Conservation (phyloP, 2,888 invertebrate species). For the Pammene aurita region DNA sequence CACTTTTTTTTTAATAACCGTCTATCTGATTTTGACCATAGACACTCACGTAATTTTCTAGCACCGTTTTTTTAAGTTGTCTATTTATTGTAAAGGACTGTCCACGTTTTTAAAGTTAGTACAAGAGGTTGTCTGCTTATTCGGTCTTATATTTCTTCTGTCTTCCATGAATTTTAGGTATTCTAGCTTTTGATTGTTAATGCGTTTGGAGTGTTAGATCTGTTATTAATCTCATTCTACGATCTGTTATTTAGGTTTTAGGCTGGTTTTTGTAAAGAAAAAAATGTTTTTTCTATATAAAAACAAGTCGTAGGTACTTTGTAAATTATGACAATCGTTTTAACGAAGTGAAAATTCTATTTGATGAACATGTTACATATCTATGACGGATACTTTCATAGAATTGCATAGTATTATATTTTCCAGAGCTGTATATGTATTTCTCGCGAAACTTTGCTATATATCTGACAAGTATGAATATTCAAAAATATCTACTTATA, state of each 20-base stretch:
- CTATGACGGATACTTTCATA: conserved; percentile 13
- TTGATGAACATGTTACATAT: conserved; percentile 18
- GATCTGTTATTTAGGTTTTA: conserved; percentile 11
- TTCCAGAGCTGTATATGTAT: conserved; percentile 6
- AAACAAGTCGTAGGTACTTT: conserved; percentile 6
- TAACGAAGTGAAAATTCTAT: conserved; percentile 18
- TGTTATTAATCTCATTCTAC: conserved; percentile 36
- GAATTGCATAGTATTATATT: conserved; percentile 4
- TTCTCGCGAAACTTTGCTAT: conserved; percentile 6
- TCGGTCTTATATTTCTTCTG: conserved; percentile 21
- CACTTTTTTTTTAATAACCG: no score
- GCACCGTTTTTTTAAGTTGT: conserved; percentile 39
- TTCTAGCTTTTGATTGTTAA: conserved; percentile 32
- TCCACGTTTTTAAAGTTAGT: conserved; percentile 11
- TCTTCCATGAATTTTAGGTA: conserved; percentile 34
- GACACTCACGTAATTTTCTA: no score
- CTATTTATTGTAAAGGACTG: conserved; percentile 40
- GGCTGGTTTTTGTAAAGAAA: conserved; percentile 18
- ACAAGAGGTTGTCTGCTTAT: conserved; percentile 24
- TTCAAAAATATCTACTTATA: neutral
- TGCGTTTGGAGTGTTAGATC: conserved; percentile 30
- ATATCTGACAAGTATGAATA: conserved; percentile 1
- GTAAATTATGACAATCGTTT: conserved; percentile 3
- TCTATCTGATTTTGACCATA: no score
- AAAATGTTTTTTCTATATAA: neutral